Conservation (phyloP, 1,140 invertebrate species). For the Solenopsis invicta region DNA sequence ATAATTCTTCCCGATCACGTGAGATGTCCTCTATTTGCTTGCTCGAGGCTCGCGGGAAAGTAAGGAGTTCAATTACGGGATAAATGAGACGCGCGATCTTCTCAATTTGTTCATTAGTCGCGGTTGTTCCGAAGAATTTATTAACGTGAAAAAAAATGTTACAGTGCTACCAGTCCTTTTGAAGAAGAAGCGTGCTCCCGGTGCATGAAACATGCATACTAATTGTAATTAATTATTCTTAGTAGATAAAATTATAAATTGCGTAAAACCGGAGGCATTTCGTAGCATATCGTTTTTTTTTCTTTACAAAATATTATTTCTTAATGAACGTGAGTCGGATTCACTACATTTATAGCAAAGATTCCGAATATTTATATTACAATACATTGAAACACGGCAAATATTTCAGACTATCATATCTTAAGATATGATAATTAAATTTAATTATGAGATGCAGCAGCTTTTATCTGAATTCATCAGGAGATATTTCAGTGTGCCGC, state of each 20-base stretch:
- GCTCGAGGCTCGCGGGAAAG: conserved; percentile 7
- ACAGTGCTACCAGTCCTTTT: not conserved
- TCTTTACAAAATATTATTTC: not conserved
- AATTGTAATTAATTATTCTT: conserved; percentile 32
- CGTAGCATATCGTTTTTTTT: not conserved
- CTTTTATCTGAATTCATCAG: not conserved
- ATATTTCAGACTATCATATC: not conserved
- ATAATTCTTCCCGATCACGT: conserved; percentile 50
- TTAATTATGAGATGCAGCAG: not conserved
- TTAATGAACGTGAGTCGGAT: not conserved
- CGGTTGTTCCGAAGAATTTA: not conserved
- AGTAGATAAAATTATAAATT: not conserved
- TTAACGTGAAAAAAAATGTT: not conserved
- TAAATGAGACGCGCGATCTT: not conserved
- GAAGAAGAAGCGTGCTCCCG: not conserved
- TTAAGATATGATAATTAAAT: conserved; percentile 7
- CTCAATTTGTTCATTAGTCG: conserved; percentile 26
- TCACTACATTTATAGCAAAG: not conserved
- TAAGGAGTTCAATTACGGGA: conserved; percentile 35
- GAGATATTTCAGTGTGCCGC: not conserved
- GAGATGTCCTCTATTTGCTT: conserved; percentile 42
- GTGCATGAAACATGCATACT: not conserved
- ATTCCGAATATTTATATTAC: not conserved
- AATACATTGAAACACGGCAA: not conserved
- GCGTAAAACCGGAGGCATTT: not conserved